These are phyloP conservation scores for Acipenser ruthenus DNA, from an alignment of 2,797 vertebrate species.

Conservation along the genomic window DNA sequence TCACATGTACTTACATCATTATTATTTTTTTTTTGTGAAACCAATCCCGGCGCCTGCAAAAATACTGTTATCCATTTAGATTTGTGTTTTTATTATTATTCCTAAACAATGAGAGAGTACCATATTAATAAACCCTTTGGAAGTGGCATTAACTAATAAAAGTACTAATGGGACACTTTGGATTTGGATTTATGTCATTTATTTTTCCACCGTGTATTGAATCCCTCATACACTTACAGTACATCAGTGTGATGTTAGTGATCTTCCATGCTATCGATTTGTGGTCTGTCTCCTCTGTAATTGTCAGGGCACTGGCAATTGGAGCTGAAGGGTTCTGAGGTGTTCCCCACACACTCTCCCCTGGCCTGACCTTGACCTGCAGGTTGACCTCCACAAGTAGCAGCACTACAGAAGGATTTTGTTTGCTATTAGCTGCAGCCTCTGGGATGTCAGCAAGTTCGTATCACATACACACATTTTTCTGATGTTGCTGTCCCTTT, in stretches of 20 bases:
- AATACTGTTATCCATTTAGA: too few species aligned
- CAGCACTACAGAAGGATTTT: neutral
- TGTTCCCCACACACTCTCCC: conserved; percentile 44
- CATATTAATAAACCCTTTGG: conserved; percentile 25
- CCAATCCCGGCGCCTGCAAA: too few species aligned
- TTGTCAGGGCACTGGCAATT: conserved; percentile 57
- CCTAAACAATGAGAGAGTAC: neutral
- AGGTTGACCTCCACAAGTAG: conserved; percentile 26
- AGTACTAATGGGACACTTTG: conserved; percentile 64
- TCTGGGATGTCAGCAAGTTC: conserved; percentile 2
- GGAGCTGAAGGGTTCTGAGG: conserved; percentile 59
- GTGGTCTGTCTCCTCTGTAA: conserved; percentile 58
- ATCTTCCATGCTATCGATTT: conserved; percentile 57
- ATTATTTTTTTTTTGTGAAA: neutral
- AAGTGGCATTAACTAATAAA: conserved; percentile 21
- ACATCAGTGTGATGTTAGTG: conserved; percentile 35
- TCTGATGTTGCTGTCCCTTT: too few species aligned
- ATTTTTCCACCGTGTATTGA: conserved; percentile 57
- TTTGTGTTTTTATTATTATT: too few species aligned
- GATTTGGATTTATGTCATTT: conserved; percentile 63
- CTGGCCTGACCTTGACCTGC: conserved; percentile 60
- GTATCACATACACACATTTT: too few species aligned
- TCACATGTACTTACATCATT: neutral
- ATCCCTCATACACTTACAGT: conserved; percentile 36
- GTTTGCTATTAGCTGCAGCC: conserved; percentile 2